These are phyloP conservation scores for Eupithecia subumbrata DNA, from an alignment of 2,888 invertebrate genomes.

Conservation along the genomic window DNA sequence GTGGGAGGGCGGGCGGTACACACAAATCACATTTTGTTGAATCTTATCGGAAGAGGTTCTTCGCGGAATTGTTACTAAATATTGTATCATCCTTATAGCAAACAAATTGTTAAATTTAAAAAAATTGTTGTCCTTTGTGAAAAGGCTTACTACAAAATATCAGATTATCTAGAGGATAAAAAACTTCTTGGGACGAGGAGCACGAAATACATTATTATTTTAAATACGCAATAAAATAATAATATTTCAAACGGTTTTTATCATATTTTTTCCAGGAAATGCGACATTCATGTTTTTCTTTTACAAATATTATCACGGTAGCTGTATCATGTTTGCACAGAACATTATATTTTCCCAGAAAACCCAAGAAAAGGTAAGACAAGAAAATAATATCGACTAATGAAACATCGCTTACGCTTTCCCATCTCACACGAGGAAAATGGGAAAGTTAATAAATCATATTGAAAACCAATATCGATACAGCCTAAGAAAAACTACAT, in stretches of 20 bases:
- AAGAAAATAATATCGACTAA: conserved; percentile 35
- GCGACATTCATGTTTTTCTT: neutral
- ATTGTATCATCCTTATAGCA: too few species aligned
- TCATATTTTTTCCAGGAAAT: neutral
- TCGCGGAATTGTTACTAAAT: too few species aligned
- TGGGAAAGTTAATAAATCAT: conserved; percentile 38
- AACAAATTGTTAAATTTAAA: too few species aligned
- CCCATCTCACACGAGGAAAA: conserved; percentile 32
- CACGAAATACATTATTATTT: too few species aligned
- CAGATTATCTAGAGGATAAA: too few species aligned
- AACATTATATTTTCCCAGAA: conserved; percentile 14
- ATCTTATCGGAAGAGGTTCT: too few species aligned
- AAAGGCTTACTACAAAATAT: too few species aligned
- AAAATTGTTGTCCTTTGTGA: too few species aligned
- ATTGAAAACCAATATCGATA: conserved; percentile 33
- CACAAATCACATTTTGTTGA: too few species aligned
- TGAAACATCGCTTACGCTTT: conserved; percentile 35
- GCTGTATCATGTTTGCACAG: neutral
- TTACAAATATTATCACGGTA: neutral
- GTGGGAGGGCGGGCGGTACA: too few species aligned
- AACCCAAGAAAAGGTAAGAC: conserved; percentile 23
- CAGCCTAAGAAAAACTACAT: conserved; percentile 2
- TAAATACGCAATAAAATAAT: too few species aligned
- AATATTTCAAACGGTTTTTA: neutral
- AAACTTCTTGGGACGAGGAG: too few species aligned